Base-by-base conservation (phyloP, 1,140 invertebrate genomes). In the Tenebrio molitor region DNA sequence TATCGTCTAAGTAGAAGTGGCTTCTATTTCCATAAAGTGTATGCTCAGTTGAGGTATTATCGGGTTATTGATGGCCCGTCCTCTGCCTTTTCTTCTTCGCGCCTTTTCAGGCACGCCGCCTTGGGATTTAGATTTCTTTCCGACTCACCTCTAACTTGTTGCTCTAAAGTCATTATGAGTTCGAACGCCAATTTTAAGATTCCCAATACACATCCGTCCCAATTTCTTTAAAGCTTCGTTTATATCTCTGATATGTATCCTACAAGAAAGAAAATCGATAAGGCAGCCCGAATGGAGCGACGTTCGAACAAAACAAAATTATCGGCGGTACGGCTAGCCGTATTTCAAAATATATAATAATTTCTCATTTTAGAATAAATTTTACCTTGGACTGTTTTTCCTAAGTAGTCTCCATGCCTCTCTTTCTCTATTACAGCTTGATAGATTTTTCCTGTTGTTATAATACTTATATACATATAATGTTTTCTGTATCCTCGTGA, bases 401-500 rank as follows among this genome's bases (percentile, higher is more conserved):
- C 98, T 2, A 99, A 87, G 84, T 98, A 99, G 84, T 98, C 95
- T 8, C 98, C 98, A 62, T 88, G 89, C 66, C 98, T 88, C 82
- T 99, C 98, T 76, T 92, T 93, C 76, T 92, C 92, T 76, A 99
- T 99, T 6, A 99, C 97, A 81, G 92, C 86, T 80, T 97, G 91
- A 84, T 99, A 99, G 73, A 99, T 98, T 87, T 99, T 99, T 7
- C 98, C 98, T n/a, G 97, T 99, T 0, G 98, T 99, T 67, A 99
- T 99, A 83, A 99, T 99, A 81, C 99, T 99, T n/a, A n/a, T n/a
- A n/a, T n/a, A n/a, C n/a, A n/a, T n/a, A n/a, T n/a, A n/a, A n/a
- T n/a, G n/a, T n/a, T n/a, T n/a, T n/a, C n/a, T n/a, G n/a, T n/a
- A n/a, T n/a, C n/a, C n/a, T n/a, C n/a, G n/a, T n/a, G n/a, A n/a